A percentile compares a stretch with the other conserved stretches of the same genome.
phyloP scores from a whole-genome alignment of 2,113 vertebrate species.

The Syngnathus floridae region DNA sequence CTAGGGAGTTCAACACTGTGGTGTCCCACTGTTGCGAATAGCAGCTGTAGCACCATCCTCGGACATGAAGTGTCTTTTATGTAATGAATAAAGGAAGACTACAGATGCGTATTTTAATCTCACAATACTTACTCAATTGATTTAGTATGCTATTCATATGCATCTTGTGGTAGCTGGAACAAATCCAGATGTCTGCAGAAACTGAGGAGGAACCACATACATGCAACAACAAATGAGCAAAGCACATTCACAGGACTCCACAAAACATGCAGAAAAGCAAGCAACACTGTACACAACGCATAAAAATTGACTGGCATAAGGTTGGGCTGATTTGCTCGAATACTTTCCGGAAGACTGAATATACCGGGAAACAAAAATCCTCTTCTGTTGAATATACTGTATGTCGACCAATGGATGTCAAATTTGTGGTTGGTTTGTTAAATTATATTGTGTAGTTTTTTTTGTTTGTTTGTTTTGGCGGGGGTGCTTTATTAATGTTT shows the following conservation, averaged over 20 bases:
- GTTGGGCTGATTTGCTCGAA: neutral
- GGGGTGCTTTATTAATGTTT: neutral
- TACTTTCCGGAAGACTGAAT: neutral
- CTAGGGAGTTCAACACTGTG: too few relatives aligned
- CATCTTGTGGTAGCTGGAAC: slow-evolving; percentile 60
- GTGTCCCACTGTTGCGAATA: too few relatives aligned
- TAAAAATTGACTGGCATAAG: neutral
- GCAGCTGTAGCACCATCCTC: too few relatives aligned
- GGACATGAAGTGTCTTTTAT: too few relatives aligned
- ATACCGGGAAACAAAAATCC: neutral
- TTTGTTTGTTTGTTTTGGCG: too few relatives aligned
- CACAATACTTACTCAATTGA: slow-evolving; percentile 71
- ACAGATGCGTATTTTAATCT: neutral
- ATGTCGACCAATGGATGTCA: neutral
- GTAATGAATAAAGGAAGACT: neutral
- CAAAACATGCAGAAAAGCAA: slow-evolving; percentile 14
- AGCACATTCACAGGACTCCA: slow-evolving; percentile 29
- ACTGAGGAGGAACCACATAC: slow-evolving; percentile 60
- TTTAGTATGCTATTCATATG: slow-evolving; percentile 73
- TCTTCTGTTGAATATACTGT: neutral
- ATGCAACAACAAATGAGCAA: slow-evolving; percentile 49
- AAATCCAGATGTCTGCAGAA: slow-evolving; percentile 44
- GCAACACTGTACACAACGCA: slow-evolving; percentile 10
- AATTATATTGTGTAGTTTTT: neutral
- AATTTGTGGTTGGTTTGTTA: neutral